Evolutionary conservation across 2,797 vertebrate genomes (phyloP), one percentile per base, ranked within the genome.

Genomic region (Botia almorhae): DNA sequence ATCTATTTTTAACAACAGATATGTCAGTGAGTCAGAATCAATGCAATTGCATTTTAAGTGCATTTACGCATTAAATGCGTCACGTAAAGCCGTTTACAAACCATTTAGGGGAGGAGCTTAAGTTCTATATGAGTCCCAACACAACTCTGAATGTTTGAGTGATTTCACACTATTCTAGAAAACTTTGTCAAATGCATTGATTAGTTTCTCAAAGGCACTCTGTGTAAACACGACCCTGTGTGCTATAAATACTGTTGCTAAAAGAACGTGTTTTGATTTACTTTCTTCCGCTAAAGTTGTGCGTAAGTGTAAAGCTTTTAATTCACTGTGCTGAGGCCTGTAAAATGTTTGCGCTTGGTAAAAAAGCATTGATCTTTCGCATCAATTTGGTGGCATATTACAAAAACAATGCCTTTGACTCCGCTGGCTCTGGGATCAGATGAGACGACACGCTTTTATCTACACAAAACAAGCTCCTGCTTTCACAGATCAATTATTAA

Each of bases 401-500:
- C 11, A 43, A 71, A 83, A 83, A 65, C 78, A 78, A 81, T 85
- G 72, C 72, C 23, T 72, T 56, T 71, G 60, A 63, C 67, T 81
- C 58, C 51, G 65, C 50, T 5, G 39, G 70, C 74, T 82, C 48
- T 12, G 39, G 75, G 51, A 84, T 68, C 83, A 85, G 76, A 82
- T 75, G 53, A 84, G 53, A 63, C 80, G 26, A 23, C n/a, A 7
- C 43, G 33, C 77, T 82, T 68, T 82, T 69, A 86, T 84, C 71
- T 80, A 36, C 61, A 75, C 46, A 17, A 81, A 74, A 75, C 69
- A 70, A 51, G 73, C 80, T 64, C 46, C 19, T 74, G 43, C 64
- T 63, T 76, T 80, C 21, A 12, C 65, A 58, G 60, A 82, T 83
- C 76, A 81, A 80, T 86, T 85, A 86, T 84, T 86, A 80, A 83